Evolutionary conservation across 2,888 invertebrate species (phyloP), one percentile per base, ranked within the genome.

Genomic region (Lydus trimaculatus): DNA sequence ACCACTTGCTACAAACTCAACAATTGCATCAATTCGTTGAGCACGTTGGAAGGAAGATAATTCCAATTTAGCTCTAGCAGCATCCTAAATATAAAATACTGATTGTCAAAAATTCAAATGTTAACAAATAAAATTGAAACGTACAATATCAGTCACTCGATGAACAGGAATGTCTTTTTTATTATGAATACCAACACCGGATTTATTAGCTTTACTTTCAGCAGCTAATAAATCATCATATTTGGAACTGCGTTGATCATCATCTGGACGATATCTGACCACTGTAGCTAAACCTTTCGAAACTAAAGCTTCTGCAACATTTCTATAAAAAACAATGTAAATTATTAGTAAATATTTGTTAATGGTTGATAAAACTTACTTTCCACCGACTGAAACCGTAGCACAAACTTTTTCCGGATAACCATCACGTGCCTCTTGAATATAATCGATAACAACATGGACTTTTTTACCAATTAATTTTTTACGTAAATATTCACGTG

Each of bases 1-100:
- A 20, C 99, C 99, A 81, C 97, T 97, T 0, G 98, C 95, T 1
- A 99, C 96, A 84, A 98, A 99, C 84, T 99, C 99, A 4, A 98
- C 98, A 15, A 96, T 91, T 5, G 94, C 98, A 82, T 97, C 97
- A 60, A 94, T 92, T 74, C 94, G 92, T 68, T 95, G 92, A 9
- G 96, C 95, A 77, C 98, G 90, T 85, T 96, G 96, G 80, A 99
- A 89, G 81, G 96, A 95, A 59, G 98, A 96, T 82, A 99, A 89
- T 87, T 98, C 98, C 82, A 96, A 94, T 84, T 95, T 96, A 2
- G 95, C 92, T 82, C 94, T 94, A 0, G 92, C 89, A 56, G 92
- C 88, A 86, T 97, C 91, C 91, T 91, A 82, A 63, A 74, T 65
- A 71, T n/a, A n/a, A n/a, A n/a, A n/a, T n/a, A n/a, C n/a, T n/a